Base-by-base conservation (phyloP, 1,140 invertebrate species). In the Centruroides sculpturatus region DNA sequence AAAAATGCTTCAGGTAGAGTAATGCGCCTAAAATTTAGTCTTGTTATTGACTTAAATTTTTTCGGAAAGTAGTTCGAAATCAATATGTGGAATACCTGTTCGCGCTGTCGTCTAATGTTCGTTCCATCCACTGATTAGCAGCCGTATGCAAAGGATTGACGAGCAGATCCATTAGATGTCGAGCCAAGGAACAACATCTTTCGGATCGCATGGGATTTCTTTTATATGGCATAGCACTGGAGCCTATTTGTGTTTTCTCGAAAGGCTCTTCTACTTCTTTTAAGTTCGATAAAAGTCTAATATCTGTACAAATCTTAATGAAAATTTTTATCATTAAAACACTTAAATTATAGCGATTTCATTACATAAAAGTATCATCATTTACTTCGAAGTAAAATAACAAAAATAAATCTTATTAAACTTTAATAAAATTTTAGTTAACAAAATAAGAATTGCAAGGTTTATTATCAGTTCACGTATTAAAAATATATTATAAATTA, bases 211-310 rank as follows among this genome's bases (percentile, higher is more conserved):
- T 99, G 1, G 97, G 97, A 73, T 99, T 99, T 47, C 94, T 80
- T 71, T 99, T 99, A 73, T 99, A 99, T 0, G 97, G 79, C 81
- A 83, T 83, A 3, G 81, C 81, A 70, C 77, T 80, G 5, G 79
- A 82, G 4, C 93, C 94, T 64, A 98, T 97, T 76, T 99, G 96
- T 1, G 87, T 87, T 36, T 79, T 82, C 71, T 99, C 96, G 77
- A 99, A 99, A 0, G 96, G 97, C 73, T 99, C 97, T 71, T 98
- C 93, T 2, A 99, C 70, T 76, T 99, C 97, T 71, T 98, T 98
- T 73, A 89, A 85, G 50, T 83, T 91, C 0, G 94, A 92, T 12
- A 98, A 73, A 1, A 98, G 77, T 35, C 94, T 78, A 49, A 80
- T 83, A 72, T 98, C 95, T 1, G 85, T 87, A 70, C 92, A 96